Base-by-base conservation (phyloP, 53 echinoderm and acorn worm species). In the Echinarachnius parma region DNA sequence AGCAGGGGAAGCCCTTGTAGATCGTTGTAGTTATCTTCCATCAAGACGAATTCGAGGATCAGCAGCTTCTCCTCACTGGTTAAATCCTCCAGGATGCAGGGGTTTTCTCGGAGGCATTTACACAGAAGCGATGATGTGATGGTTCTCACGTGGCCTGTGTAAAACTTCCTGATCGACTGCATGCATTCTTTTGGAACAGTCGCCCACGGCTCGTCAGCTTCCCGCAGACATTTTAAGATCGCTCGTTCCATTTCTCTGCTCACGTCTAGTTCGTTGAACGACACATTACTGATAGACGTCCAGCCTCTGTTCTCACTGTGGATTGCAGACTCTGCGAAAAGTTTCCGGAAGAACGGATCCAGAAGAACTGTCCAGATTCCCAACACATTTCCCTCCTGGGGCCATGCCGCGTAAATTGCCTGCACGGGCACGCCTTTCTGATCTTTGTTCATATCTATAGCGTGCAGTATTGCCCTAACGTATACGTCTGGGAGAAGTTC, bases 341-440 rank as follows among this genome's bases (percentile, higher is more conserved):
- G n/a, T n/a, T n/a, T n/a, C n/a, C n/a, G n/a, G n/a, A n/a, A n/a
- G n/a, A n/a, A n/a, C n/a, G n/a, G n/a, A n/a, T n/a, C n/a, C n/a
- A n/a, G n/a, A n/a, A n/a, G n/a, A n/a, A n/a, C n/a, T n/a, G n/a
- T n/a, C n/a, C n/a, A n/a, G n/a, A n/a, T n/a, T n/a, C n/a, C n/a
- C n/a, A n/a, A n/a, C n/a, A n/a, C n/a, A n/a, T n/a, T n/a, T n/a
- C n/a, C n/a, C n/a, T n/a, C n/a, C n/a, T n/a, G n/a, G n/a, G 89
- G 89, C 89, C 89, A 89, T n/a, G 74, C 72, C 2, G 28, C 35
- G 46, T 89, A 85, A 9, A 89, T 65, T 55, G 58, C 59, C 23
- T 45, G 53, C 3, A 32, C 28, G 1, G 28, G 18, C 18, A 48
- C n/a, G 25, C n/a, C n/a, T n/a, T 13, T 28, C 27, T 66, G 47